Evolutionary conservation across 2,888 invertebrate species (phyloP), one percentile per base, ranked within the genome.

Genomic region (Balanococcus diminutus): DNA sequence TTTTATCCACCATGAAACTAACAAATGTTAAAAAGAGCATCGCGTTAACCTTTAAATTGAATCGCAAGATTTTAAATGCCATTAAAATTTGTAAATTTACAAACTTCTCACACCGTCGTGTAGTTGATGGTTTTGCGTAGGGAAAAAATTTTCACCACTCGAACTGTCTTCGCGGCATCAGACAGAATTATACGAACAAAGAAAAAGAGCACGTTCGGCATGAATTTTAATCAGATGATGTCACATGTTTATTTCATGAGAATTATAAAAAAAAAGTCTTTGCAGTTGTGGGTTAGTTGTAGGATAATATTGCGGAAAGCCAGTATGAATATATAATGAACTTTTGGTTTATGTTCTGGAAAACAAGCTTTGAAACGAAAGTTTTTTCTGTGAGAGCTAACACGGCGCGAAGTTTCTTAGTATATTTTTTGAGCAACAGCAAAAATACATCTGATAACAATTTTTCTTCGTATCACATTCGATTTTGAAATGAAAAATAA

Each of bases 181-280:
- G 72, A 28, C 72, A 16, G 25, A 28, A 32, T 72, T n/a, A 32
- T 32, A n/a, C 67, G 72, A 84, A 75, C 84, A 25, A 42, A 67
- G 84, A 72, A 75, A 84, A 84, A 72, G 32, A 84, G 75, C 84
- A 84, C 84, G 84, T 84, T 84, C 84, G 84, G 36, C 84, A 84
- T 84, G 84, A 84, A 84, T 84, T 84, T 84, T 84, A 84, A 84
- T 84, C 84, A 84, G 84, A 84, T 84, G 67, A 84, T 67, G 84
- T 84, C 72, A 84, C 84, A 75, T 75, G 75, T 75, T 84, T 84
- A 84, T 84, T 84, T 84, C 84, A 84, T 75, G 84, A 84, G 75
- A 75, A 67, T 39, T 46, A 42, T 67, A 36, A 84, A 39, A 51
- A 84, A 67, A 84, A 75, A 84, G 11, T 25, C 25, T 36, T 28